Percentiles rank a stretch among this genome's conserved stretches.
phyloP scores from a whole-genome alignment of 2,888 invertebrate species.

The Himalopsyche kuldschensis region DNA sequence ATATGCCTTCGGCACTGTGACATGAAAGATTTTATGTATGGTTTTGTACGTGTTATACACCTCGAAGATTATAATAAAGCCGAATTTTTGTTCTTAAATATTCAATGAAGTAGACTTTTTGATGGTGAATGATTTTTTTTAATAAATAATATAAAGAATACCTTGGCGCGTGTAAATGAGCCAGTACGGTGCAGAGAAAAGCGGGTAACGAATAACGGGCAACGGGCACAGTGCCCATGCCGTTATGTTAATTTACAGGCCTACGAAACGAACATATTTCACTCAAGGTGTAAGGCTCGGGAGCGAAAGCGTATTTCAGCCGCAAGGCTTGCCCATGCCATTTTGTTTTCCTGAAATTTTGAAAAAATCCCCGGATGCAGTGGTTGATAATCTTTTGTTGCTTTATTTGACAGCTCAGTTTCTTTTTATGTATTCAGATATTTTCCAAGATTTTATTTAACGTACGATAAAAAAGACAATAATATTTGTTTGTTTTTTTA shows the following conservation, averaged over 20 bases:
- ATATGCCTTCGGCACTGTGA: too few relatives aligned
- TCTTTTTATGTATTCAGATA: too few relatives aligned
- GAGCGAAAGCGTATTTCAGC: constrained; percentile 22
- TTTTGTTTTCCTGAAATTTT: background rate
- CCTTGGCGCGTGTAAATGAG: background rate
- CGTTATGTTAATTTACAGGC: constrained; percentile 36
- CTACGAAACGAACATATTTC: constrained; percentile 28
- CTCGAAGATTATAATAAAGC: too few relatives aligned
- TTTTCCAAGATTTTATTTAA: too few relatives aligned
- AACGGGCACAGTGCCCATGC: constrained; percentile 19
- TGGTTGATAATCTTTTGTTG: background rate
- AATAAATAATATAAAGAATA: background rate
- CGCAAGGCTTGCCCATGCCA: background rate
- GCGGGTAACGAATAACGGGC: constrained; percentile 20
- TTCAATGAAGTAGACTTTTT: too few relatives aligned
- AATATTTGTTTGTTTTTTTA: too few relatives aligned
- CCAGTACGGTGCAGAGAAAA: background rate
- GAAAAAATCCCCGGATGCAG: background rate
- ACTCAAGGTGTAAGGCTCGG: constrained; percentile 16
- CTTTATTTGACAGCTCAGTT: background rate
- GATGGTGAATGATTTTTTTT: too few relatives aligned
- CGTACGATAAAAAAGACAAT: too few relatives aligned
- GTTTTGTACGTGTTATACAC: too few relatives aligned
- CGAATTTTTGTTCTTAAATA: too few relatives aligned
- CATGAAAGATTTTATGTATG: too few relatives aligned